Percentiles rank a stretch among this genome's conserved stretches.
These are phyloP conservation scores for Fulica atra DNA, from an alignment of 2,113 vertebrate species.

Conservation along the genomic window DNA sequence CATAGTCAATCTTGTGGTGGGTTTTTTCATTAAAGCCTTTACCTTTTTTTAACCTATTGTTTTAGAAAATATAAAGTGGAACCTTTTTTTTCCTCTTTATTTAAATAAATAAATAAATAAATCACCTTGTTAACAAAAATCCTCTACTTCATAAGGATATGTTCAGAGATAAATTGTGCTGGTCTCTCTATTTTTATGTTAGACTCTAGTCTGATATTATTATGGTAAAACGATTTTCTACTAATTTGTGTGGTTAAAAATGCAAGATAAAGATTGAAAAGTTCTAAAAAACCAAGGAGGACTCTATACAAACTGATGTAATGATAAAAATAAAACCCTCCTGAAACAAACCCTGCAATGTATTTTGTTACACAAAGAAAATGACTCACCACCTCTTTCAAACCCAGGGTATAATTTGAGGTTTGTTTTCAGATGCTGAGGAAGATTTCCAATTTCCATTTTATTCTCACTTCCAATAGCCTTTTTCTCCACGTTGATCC, in stretches of 20 bases:
- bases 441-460: background rate
- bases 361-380: background rate
- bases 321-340: background rate
- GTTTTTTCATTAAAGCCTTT: fast-evolving
- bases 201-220: background rate
- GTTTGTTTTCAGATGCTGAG: background rate
- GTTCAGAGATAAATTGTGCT: background rate
- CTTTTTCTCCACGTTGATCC: background rate
- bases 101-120: background rate
- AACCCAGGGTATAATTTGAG: background rate
- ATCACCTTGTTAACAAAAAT: background rate
- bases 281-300: background rate
- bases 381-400: background rate
- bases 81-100: fast-evolving
- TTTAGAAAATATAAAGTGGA: background rate
- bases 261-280: background rate
- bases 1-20: background rate
- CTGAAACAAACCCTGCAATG: background rate
- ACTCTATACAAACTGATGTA: background rate
- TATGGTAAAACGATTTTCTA: background rate
- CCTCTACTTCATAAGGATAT: background rate
- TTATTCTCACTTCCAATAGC: background rate
- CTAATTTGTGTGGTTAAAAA: background rate
- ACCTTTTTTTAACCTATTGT: background rate
- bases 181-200: background rate